Evolutionary conservation across 2,797 vertebrate genomes (phyloP).

Genomic region (Podarcis siculus): DNA sequence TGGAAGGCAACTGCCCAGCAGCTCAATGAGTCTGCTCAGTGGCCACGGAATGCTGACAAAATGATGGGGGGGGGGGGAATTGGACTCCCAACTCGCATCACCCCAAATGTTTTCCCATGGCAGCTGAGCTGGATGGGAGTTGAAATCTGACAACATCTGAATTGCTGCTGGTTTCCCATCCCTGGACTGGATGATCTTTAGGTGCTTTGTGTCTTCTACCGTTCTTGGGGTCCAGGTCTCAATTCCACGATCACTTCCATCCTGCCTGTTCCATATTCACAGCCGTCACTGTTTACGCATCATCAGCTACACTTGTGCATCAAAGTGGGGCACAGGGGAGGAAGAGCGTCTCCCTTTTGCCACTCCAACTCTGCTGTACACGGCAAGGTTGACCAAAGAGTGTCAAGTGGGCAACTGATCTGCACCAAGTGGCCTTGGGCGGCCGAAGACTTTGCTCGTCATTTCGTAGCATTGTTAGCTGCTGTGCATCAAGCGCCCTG

Average conservation of each 20-base stretch:
- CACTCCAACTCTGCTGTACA: background rate
- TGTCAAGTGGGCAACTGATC: background rate
- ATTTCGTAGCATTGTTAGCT: background rate
- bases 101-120: background rate
- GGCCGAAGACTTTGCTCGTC: background rate
- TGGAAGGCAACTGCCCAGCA: too few relatives aligned
- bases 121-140: background rate
- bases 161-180: background rate
- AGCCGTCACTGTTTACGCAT: background rate
- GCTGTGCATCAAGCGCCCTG: too few relatives aligned
- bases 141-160: background rate
- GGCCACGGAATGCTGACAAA: too few relatives aligned
- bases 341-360: background rate
- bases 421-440: too few relatives aligned
- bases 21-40: too few relatives aligned
- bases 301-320: background rate
- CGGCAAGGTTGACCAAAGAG: background rate
- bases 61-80: too few relatives aligned
- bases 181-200: background rate
- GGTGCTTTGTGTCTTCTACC: background rate
- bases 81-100: background rate
- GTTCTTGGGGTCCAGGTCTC: background rate
- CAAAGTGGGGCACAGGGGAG: background rate
- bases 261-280: background rate
- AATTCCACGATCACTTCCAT: background rate